These are phyloP conservation scores for Drosophila sturtevanti DNA, from an alignment of 1,140 invertebrate genomes.

Conservation along the genomic window DNA sequence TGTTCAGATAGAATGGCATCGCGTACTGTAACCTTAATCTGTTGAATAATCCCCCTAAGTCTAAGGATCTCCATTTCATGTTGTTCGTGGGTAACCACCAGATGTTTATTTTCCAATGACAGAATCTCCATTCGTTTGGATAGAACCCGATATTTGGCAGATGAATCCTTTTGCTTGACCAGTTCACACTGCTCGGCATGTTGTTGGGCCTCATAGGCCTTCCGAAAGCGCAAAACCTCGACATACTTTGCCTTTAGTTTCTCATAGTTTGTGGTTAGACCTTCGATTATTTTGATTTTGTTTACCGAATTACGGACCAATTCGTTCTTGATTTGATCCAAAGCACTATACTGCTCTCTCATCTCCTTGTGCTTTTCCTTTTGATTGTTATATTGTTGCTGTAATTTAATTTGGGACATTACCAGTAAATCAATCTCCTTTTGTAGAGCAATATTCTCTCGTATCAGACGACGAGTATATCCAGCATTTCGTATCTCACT, in stretches of 20 bases:
- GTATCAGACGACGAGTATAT: conserved; percentile 91
- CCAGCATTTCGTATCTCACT: conserved; percentile 93
- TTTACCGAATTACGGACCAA: conserved; percentile 83
- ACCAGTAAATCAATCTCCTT: conserved; percentile 89
- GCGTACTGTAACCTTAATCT: conserved; percentile 85
- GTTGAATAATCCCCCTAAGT: conserved; percentile 84
- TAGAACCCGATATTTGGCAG: conserved; percentile 84
- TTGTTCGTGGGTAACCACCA: conserved; percentile 83
- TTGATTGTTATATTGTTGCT: conserved; percentile 83
- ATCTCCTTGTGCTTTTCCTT: conserved; percentile 84
- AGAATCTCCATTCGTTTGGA: conserved; percentile 85
- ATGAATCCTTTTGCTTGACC: conserved; percentile 73
- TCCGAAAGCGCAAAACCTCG: conserved; percentile 57
- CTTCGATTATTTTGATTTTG: conserved; percentile 85
- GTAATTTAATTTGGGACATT: conserved; percentile 84
- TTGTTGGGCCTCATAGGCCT: conserved; percentile 58
- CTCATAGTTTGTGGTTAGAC: conserved; percentile 84
- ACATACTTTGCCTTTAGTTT: conserved; percentile 69
- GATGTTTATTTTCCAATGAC: conserved; percentile 83
- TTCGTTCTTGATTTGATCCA: conserved; percentile 83
- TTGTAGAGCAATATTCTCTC: conserved; percentile 91
- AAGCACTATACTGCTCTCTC: conserved; percentile 83
- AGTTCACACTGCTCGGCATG: conserved; percentile 50
- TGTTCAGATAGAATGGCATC: conserved; percentile 84
- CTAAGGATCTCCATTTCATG: conserved; percentile 84